Evolutionary conservation across 2,888 invertebrate genomes (phyloP), one percentile per base, ranked within the genome.

Genomic region (Pachymerium ferrugineum): DNA sequence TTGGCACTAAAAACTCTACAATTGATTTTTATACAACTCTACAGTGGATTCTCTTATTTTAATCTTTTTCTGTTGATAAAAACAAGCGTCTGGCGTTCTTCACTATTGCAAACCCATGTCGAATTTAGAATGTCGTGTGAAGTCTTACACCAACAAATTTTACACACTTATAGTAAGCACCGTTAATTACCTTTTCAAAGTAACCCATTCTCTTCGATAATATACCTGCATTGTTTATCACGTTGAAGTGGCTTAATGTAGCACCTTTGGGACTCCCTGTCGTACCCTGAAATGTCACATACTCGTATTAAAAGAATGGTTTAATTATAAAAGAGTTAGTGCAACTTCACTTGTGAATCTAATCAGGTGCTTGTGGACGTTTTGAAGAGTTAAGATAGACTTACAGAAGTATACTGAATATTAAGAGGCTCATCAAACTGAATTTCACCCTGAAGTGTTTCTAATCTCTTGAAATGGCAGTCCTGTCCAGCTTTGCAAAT

Each of bases 201-300:
- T 85, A 85, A 22, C 83, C 83, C 29, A 85, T 78, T 22, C 85
- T 80, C 83, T 0, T 88, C 90, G 73, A 88, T 84, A 78, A 87
- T 86, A 78, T 86, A 87, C 4, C 89, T 19, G 89, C 86, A 81
- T 94, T 94, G 81, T 95, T 94, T 1, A 92, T 84, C 19, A 91
- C 84, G 76, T 87, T 87, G 79, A 88, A 87, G 80, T 95, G 93
- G 1, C 88, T 87, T 0, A 91, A 79, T 0, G 88, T 80, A 0
- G 89, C 87, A 1, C 90, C 94, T 82, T 94, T 94, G 0, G 94
- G 91, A 47, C 83, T 81, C n/a, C 90, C 89, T 0, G 94, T 92
- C 0, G 92, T 92, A n/a, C 92, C 92, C 87, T 87, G 77, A 33
- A 78, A 33, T 31, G 25, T 31, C 16, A 8, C 19, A 38, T 70